Conservation (phyloP, 2,888 invertebrate genomes). For the Andrena haemorrhoa region DNA sequence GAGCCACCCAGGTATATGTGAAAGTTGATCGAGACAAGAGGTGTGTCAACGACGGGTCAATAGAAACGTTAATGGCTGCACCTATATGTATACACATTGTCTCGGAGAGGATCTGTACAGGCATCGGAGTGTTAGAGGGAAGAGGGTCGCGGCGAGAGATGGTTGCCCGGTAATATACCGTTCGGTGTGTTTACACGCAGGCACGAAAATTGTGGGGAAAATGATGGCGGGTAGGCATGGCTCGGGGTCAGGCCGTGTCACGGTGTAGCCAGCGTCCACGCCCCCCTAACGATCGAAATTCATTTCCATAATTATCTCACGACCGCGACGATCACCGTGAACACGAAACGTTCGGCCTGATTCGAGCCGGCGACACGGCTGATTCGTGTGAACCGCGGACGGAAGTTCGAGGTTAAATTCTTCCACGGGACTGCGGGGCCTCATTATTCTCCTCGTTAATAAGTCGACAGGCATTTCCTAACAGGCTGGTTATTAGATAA, state of each 20-base stretch:
- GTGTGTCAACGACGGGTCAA: too few relatives aligned
- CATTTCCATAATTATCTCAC: slow-evolving; percentile 80
- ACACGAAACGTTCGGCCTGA: slow-evolving; percentile 56
- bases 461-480: slow-evolving; percentile 21
- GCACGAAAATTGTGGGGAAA: slow-evolving; percentile 72
- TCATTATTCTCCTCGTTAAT: slow-evolving; percentile 42
- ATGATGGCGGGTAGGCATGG: slow-evolving; percentile 60
- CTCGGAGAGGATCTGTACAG: slow-evolving; percentile 10
- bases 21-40: too few relatives aligned
- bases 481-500: slow-evolving; percentile 24
- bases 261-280: slow-evolving; percentile 73
- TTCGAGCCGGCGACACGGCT: slow-evolving; percentile 48
- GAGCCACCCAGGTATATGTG: too few relatives aligned
- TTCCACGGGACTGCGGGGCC: slow-evolving; percentile 20
- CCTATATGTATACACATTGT: not conserved
- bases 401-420: slow-evolving; percentile 62
- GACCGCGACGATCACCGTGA: slow-evolving; percentile 60
- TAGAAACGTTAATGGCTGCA: not conserved
- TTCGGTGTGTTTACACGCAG: slow-evolving; percentile 70
- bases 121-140: slow-evolving; percentile 2
- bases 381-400: slow-evolving; percentile 60
- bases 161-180: slow-evolving; percentile 57
- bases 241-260: slow-evolving; percentile 74
- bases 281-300: slow-evolving; percentile 80
- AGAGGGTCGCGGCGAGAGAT: not conserved